phyloP scores from a whole-genome alignment of 2,888 invertebrate genomes.

The Azorinus chamasolen region DNA sequence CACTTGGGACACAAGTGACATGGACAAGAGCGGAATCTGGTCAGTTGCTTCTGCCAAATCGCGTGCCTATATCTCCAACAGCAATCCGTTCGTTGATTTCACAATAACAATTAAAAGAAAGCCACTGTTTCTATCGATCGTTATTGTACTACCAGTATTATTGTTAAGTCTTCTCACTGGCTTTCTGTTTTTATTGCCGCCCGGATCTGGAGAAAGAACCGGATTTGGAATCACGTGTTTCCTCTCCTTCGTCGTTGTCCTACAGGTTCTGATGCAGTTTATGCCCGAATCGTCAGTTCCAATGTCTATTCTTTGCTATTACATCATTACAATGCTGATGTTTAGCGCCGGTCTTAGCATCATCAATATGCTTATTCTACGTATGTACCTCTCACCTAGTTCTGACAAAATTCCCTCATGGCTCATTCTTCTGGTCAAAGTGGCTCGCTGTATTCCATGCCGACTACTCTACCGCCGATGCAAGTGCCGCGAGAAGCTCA shows the following conservation, averaged over 20 bases:
- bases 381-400: conserved; percentile 37
- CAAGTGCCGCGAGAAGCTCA: no score
- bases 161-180: conserved; percentile 51
- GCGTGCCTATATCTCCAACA: not conserved
- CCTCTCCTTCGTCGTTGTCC: conserved; percentile 53
- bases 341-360: conserved; percentile 41
- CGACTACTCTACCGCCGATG: conserved; percentile 9
- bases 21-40: conserved; percentile 49
- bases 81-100: conserved; percentile 39
- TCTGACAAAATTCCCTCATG: conserved; percentile 34
- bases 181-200: conserved; percentile 56
- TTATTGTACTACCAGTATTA: conserved; percentile 58
- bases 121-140: conserved; percentile 48
- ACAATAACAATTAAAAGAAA: conserved; percentile 43
- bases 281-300: conserved; percentile 56
- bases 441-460: conserved; percentile 43
- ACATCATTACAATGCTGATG: conserved; percentile 58
- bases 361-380: conserved; percentile 42
- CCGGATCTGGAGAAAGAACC: conserved; percentile 49
- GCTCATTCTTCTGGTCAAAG: conserved; percentile 38
- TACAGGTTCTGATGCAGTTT: conserved; percentile 58
- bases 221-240: conserved; percentile 63
- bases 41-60: conserved; percentile 34
- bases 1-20: conserved; percentile 36
- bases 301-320: conserved; percentile 59